Base-by-base conservation (phyloP, 2,888 invertebrate species). In the Erannis defoliaria region DNA sequence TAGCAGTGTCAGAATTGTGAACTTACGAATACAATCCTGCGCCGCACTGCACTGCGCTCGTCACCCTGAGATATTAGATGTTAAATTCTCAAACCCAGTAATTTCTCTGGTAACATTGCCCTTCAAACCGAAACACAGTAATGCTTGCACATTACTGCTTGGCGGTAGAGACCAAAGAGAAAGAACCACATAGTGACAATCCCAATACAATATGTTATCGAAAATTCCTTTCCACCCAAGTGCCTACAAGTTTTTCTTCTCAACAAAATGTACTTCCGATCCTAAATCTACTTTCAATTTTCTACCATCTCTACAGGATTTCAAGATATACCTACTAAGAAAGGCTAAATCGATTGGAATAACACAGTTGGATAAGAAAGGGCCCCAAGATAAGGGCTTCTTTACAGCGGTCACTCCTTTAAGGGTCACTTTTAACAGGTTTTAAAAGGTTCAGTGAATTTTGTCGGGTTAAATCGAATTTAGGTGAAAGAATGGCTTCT, bases 341-440 rank as follows among this genome's bases (percentile, higher is more conserved):
- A 74, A 70, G 76, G 76, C 70, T 70, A 78, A 84, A 84, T 84
- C 76, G 77, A 76, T 78, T 80, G 81, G 81, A 83, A 85, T 82
- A 79, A 81, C 71, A 72, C 64, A 77, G 74, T 73, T 50, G 73
- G 77, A 78, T 80, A 80, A 80, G 76, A 75, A 78, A 78, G 66
- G 80, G 77, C 67, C 72, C 72, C 48, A n/a, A 68, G 74, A 76
- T 77, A 77, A 76, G 73, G 66, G 62, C 70, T 64, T 78, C 62
- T 80, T 78, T 76, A 79, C 78, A 75, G 77, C 75, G 75, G 73
- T 74, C 73, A 78, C 75, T 70, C 68, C 48, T 60, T 50, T 55
- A 72, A 70, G 75, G 80, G 73, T 72, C 72, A 73, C 62, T 80
- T 79, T 76, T 75, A 76, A 77, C 77, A 74, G 77, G 74, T 76